Conservation (phyloP, 2,888 invertebrate species). For the Ochropleura plecta region DNA sequence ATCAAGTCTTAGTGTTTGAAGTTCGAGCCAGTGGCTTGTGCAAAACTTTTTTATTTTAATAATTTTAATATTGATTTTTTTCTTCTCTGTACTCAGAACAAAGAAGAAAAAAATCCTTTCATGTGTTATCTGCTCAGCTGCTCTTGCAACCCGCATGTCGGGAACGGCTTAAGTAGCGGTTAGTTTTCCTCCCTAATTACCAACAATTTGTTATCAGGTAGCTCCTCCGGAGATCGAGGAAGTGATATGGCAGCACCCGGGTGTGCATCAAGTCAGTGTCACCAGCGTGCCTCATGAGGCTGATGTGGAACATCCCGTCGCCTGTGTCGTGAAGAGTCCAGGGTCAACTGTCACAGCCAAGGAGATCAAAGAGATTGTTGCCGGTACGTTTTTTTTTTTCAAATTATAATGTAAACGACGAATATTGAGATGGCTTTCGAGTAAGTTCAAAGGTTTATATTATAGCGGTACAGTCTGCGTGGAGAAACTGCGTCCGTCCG, state of each 20-base stretch:
- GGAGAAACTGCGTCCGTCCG: too few relatives aligned
- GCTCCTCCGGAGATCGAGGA: conserved; percentile 76
- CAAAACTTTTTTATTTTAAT: too few relatives aligned
- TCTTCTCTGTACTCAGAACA: too few relatives aligned
- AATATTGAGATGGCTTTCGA: too few relatives aligned
- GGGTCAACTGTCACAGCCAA: conserved; percentile 68
- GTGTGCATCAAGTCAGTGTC: conserved; percentile 77
- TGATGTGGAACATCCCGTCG: conserved; percentile 77
- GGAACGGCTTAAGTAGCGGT: neutral
- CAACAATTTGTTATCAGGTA: conserved; percentile 68
- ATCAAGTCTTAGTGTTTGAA: too few relatives aligned
- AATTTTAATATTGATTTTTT: too few relatives aligned
- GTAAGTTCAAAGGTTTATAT: neutral
- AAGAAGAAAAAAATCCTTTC: neutral
- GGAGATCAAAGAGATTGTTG: conserved; percentile 78
- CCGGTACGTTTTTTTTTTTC: conserved; percentile 65
- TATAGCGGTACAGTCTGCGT: too few relatives aligned
- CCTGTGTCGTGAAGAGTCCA: conserved; percentile 72
- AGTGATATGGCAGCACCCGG: conserved; percentile 75
- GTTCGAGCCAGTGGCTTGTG: too few relatives aligned
- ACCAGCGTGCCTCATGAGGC: conserved; percentile 73
- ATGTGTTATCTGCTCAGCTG: neutral
- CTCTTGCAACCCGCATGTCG: neutral
- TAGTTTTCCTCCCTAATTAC: neutral
- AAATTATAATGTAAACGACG: too few relatives aligned